Base-by-base conservation (phyloP, 30 jellyfish, hydroid and myxozoan species). In the Hydractinia echinata region DNA sequence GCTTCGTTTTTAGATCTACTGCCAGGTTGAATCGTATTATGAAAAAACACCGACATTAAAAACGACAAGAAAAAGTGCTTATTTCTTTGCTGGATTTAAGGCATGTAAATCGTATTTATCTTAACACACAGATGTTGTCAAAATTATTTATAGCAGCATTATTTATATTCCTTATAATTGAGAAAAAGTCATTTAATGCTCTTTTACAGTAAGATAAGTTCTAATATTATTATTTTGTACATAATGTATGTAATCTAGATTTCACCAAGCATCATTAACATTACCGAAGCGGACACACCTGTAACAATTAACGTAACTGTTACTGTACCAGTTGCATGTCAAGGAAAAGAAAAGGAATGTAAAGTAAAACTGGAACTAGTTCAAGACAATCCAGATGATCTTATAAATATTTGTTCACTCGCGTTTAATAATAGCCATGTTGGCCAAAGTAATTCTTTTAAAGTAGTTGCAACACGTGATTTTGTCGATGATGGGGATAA, bases 31-130 rank as follows among this genome's bases (percentile, higher is more conserved):
- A 5, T 68, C 95, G 16, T 82, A 89, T 85, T 90, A 56, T 61
- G 89, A 51, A 49, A 62, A 10, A 15, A 5, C 73, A 62, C 56
- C 61, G 21, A 16, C 76, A 21, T 15, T 83, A 13, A 84, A 69
- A 72, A 78, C 73, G 6, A 19, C 4, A 6, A 51, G 81, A 6
- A 89, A 85, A 61, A 90, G 97, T 85, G 85, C 85, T 48, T 82
- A 78, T 7, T 90, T 81, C 67, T 90, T 61, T 62, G 97, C 97
- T 67, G 97, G 97, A 11, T 71, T 90, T 76, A 78, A 85, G 89
- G 95, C 81, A 89, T 54, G n/a, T n/a, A n/a, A n/a, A n/a, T n/a
- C n/a, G n/a, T n/a, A n/a, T n/a, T n/a, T n/a, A n/a, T n/a, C n/a
- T n/a, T n/a, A n/a, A n/a, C n/a, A n/a, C n/a, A n/a, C n/a, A n/a